phyloP scores from a whole-genome alignment of 1,140 invertebrate species.

The Dendroctonus ponderosae region DNA sequence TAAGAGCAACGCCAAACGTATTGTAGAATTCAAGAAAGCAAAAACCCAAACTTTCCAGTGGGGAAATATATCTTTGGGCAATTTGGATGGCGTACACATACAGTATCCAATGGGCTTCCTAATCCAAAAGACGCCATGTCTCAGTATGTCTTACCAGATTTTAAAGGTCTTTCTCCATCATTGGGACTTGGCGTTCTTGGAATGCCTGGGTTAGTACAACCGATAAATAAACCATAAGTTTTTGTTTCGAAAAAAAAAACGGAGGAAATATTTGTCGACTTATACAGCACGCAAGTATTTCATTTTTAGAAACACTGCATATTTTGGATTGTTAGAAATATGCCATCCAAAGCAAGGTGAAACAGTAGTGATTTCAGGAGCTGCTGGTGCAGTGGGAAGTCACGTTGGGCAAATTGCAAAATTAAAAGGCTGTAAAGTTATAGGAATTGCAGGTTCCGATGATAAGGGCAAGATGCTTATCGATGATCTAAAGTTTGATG shows the following conservation, averaged over 20 bases:
- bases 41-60: conserved; percentile 54
- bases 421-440: conserved; percentile 63
- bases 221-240: not conserved
- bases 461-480: conserved; percentile 67
- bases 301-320: conserved; percentile 57
- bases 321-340: conserved; percentile 69
- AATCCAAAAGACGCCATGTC: conserved; percentile 40
- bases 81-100: conserved; percentile 60
- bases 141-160: conserved; percentile 51
- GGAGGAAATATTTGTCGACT: not conserved
- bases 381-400: conserved; percentile 70
- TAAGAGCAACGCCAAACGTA: not conserved
- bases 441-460: conserved; percentile 69
- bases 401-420: conserved; percentile 74
- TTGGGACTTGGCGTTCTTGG: conserved; percentile 43
- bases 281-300: not conserved
- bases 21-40: conserved; percentile 51
- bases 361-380: conserved; percentile 65
- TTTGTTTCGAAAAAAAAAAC: no score
- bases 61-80: conserved; percentile 54
- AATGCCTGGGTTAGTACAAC: conserved; percentile 39
- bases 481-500: conserved; percentile 64
- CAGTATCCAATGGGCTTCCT: conserved; percentile 49
- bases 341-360: conserved; percentile 68
- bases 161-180: conserved; percentile 54